Evolutionary conservation across 2,888 invertebrate genomes (phyloP), one percentile per base, ranked within the genome.

Genomic region (Rhaphigaster nebulosa): DNA sequence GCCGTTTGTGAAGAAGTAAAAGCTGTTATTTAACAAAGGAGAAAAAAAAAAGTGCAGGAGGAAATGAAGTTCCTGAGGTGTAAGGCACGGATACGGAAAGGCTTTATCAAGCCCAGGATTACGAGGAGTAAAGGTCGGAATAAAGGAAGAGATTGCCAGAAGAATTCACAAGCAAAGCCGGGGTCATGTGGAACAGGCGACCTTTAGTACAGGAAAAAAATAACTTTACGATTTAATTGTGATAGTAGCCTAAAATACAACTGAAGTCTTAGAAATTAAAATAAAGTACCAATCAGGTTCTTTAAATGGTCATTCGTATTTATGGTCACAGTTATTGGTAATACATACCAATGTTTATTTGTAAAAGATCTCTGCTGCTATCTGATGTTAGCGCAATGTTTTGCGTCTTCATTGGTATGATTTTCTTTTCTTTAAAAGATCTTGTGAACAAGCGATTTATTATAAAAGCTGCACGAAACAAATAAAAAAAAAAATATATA

Each of bases 41-140:
- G 70, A 23, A 76, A 38, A 38, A 38, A 65, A 65, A 29, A 76
- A 76, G 20, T 76, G 18, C 70, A 76, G 1, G 20, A 34, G 70
- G 70, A 76, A 76, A 76, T 38, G 70, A 20, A 76, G 34, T 76
- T 38, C 20, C 20, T 38, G 34, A 38, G 18, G 29, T 34, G 65
- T 29, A 76, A 38, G 70, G 34, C 70, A 76, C 70, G 70, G 70
- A 76, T 76, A 34, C 70, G 70, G 70, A 76, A 76, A 76, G 38
- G 10, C 70, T 76, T 38, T 76, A 76, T 76, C 70, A 76, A 76
- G 70, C 34, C 1, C 29, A 29, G 29, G 29, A 65, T 65, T 65
- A 65, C 38, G 70, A 23, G 38, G 70, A 38, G 70, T 38, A 76
- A 76, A 76, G 70, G 70, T 76, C 70, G 70, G 34, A 65, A 38